phyloP scores from a whole-genome alignment of 2,113 vertebrate species.

The Sebastes schlegelii region DNA sequence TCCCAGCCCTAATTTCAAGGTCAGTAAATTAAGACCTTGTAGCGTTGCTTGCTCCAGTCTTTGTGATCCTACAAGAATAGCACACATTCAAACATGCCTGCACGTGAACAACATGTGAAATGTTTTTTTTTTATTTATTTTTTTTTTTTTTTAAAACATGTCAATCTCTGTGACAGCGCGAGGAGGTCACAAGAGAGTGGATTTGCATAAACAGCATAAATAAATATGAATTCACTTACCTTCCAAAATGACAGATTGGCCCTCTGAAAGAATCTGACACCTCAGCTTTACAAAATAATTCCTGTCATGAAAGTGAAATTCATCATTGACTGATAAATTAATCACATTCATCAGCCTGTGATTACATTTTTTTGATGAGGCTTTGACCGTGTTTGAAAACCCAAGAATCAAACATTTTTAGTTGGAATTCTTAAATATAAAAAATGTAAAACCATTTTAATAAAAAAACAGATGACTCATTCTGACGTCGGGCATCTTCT shows the following conservation, averaged over 20 bases:
- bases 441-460: constrained; percentile 39
- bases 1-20: constrained; percentile 1
- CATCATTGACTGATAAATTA: constrained; percentile 23
- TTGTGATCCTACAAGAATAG: neutral
- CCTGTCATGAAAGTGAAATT: constrained; percentile 7
- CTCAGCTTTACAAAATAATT: constrained; percentile 21
- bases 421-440: constrained; percentile 25
- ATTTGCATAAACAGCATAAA: constrained; percentile 56
- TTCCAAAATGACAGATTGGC: constrained; percentile 31
- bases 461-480: constrained; percentile 33
- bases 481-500: constrained; percentile 29
- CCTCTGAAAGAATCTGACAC: constrained; percentile 18
- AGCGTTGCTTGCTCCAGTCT: neutral
- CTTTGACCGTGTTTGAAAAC: constrained; percentile 7
- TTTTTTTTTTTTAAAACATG: neutral
- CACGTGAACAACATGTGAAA: constrained; percentile 1
- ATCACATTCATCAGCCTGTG: constrained; percentile 12
- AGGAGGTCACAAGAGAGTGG: neutral
- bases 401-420: constrained; percentile 2
- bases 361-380: neutral
- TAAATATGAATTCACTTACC: constrained; percentile 28
- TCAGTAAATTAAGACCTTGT: constrained; percentile 14
- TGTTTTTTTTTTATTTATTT: neutral
- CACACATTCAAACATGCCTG: constrained; percentile 15
- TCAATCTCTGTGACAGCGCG: constrained; percentile 6